Evolutionary conservation across 2,113 vertebrate genomes (phyloP), one percentile per base, ranked within the genome.

Genomic region (Bujurquina vittata): DNA sequence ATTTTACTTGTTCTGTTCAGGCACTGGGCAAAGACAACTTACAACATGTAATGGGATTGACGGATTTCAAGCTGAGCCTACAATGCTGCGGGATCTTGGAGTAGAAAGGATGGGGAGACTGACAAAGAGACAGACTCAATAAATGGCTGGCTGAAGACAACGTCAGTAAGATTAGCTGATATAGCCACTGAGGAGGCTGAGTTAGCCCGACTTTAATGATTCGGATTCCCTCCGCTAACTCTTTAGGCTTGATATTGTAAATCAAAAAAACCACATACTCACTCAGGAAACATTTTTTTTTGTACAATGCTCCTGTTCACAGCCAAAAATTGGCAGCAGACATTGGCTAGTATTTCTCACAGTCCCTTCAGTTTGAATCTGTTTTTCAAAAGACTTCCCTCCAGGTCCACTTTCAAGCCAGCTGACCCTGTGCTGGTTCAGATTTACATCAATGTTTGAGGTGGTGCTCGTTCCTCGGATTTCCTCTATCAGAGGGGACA

Each of bases 341-440:
- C 85, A 43, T 46, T 15, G 29, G 20, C 72, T 76, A 69, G 33
- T 74, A 61, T 77, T 82, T 35, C 80, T 84, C 81, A 83, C 89
- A 87, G 82, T 89, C 84, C 88, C 72, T 80, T 82, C 84, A 86
- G 82, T 87, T 85, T 90, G 81, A 75, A 91, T 91, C 79, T 83
- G 62, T 33, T 80, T 89, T 83, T 91, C 86, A 83, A 89, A 90
- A 90, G 78, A 84, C 63, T 88, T 80, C 90, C 94, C 93, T 93
- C 77, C 82, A 92, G 94, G 89, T 86, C 65, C 65, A 87, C 91
- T 91, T 93, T 93, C 84, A 94, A 91, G 83, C 82, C 55, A 37
- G 85, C 91, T 86, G 60, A 80, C 76, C 78, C 77, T 80, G 90
- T 92, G 88, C 88, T 91, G 80, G 77, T 88, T 90, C 84, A 84